Evolutionary conservation across 2,888 invertebrate genomes (phyloP).

Genomic region (Lithophane ornitopus): DNA sequence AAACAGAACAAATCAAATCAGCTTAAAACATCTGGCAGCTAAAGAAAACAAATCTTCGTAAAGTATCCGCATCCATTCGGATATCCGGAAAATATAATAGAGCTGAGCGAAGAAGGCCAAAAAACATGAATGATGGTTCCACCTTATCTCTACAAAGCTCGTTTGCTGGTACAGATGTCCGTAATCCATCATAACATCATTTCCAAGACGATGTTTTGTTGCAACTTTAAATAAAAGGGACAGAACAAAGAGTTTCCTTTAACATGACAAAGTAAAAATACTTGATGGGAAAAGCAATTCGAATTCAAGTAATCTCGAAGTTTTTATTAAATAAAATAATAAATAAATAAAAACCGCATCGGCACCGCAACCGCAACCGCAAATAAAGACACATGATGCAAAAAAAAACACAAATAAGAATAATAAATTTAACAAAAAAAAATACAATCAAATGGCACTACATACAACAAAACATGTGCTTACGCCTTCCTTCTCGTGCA

Average conservation of each 20-base stretch:
- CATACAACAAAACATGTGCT: too few species aligned
- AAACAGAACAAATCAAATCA: conserved; percentile 48
- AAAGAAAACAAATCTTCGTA: conserved; percentile 57
- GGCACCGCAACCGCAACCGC: too few species aligned
- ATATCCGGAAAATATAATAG: conserved; percentile 63
- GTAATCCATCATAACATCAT: conserved; percentile 78
- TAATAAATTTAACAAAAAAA: too few species aligned
- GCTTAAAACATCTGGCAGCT: conserved; percentile 35
- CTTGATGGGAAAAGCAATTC: neutral
- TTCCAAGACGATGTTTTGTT: conserved; percentile 64
- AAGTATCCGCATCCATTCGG: conserved; percentile 58
- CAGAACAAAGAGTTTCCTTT: conserved; percentile 2
- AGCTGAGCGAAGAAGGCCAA: conserved; percentile 64
- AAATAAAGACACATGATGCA: too few species aligned
- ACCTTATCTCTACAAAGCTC: conserved; percentile 81
- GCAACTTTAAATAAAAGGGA: conserved; percentile 63
- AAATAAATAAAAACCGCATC: too few species aligned
- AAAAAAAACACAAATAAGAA: too few species aligned
- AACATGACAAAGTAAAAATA: neutral
- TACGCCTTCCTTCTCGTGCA: too few species aligned
- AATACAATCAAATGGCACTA: too few species aligned
- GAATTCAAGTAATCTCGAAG: neutral
- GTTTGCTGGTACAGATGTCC: conserved; percentile 81
- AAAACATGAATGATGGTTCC: conserved; percentile 79
- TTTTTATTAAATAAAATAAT: neutral